phyloP scores from a whole-genome alignment of 2,888 invertebrate species.

The Acronicta psi region DNA sequence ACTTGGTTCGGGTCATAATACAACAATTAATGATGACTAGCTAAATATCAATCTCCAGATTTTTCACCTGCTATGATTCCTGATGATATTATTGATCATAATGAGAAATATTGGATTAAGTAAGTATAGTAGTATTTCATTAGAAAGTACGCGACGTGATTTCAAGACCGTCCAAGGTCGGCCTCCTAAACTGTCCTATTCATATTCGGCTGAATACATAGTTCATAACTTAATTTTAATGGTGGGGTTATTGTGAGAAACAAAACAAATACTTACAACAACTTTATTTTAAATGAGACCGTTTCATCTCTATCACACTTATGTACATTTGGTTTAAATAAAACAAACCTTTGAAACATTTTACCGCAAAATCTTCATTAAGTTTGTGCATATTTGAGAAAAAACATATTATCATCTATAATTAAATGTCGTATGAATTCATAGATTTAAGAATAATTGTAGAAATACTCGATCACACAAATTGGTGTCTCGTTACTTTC shows the following conservation, averaged over 20 bases:
- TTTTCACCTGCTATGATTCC: no score
- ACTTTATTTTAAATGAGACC: slow-evolving; percentile 89
- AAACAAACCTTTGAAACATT: slow-evolving; percentile 86
- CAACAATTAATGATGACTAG: no score
- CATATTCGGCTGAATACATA: neutral
- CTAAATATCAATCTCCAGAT: no score
- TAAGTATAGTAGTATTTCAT: no score
- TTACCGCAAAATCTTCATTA: slow-evolving; percentile 83
- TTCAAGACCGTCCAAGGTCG: no score
- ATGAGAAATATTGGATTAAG: no score
- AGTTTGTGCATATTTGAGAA: slow-evolving; percentile 88
- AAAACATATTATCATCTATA: slow-evolving; percentile 73
- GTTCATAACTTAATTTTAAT: neutral
- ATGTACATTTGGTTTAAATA: slow-evolving; percentile 89
- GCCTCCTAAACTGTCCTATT: no score
- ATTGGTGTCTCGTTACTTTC: slow-evolving; percentile 79
- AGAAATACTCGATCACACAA: slow-evolving; percentile 76
- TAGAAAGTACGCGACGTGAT: no score
- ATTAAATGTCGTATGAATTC: slow-evolving; percentile 80
- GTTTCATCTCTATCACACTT: slow-evolving; percentile 89
- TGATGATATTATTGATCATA: no score
- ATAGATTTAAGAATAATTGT: slow-evolving; percentile 75
- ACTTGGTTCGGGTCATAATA: no score
- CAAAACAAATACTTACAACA: slow-evolving; percentile 80
- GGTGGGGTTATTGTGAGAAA: slow-evolving; percentile 53